Evolutionary conservation across 2,888 invertebrate species (phyloP), one percentile per base, ranked within the genome.

Genomic region (Meliscaeva auricollis): DNA sequence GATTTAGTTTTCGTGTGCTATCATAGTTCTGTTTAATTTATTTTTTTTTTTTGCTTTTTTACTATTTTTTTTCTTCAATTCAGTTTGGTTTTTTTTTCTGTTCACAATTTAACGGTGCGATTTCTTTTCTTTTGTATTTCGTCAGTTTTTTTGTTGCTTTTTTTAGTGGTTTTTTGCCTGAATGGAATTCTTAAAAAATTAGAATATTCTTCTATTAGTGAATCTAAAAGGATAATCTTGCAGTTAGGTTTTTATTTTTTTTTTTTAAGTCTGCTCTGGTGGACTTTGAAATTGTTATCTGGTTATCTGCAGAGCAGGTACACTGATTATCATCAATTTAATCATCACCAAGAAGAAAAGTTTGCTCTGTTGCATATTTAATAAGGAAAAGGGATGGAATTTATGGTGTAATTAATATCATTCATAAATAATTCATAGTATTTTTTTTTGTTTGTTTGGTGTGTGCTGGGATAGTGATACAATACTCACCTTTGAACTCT

Each of bases 1-100:
- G 81, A 85, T 85, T 81, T 72, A 77, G 64, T 76, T 81, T 38
- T 81, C 69, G n/a, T 73, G 54, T 73, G 72, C 73, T 85, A 68
- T 81, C 68, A 69, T 66, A 60, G 76, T 81, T 72, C 32, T 17
- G n/a, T 13, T 46, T 11, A 15, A n/a, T n/a, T n/a, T n/a, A n/a
- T 60, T n/a, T 22, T 20, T 0, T 56, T 1, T 15, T 9, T 26
- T 54, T 77, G 66, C 52, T 72, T 73, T 62, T 26, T 82, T 2
- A 20, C 26, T 30, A 22, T 15, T 41, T 30, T 54, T 41, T 26
- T 35, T 15, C 48, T n/a, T n/a, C n/a, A n/a, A 38, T 22, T 44
- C 22, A 26, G 15, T 35, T 44, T 32, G 17, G 6, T 48, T 50
- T 52, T 35, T 62, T 46, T 74, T 56, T 17, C 6, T 13, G 9